Evolutionary conservation across 92 coral and sea anemone genomes (phyloP), one percentile per base, ranked within the genome.

Genomic region (Galaxea fascicularis): DNA sequence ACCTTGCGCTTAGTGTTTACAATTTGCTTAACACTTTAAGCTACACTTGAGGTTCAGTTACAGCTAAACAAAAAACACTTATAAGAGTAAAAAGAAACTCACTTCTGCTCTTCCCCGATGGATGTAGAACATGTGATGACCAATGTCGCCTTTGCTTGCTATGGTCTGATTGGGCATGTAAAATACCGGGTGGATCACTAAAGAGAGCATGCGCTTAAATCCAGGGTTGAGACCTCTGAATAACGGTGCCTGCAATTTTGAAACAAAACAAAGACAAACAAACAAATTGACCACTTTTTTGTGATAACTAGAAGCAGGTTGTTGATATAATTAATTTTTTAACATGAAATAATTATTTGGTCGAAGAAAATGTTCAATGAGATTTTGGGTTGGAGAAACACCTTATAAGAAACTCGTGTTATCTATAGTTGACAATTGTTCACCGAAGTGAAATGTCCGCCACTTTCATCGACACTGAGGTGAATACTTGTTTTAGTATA

Each of bases 51-150:
- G 11, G 8, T 22, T 7, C 65, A n/a, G 12, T n/a, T 60, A 4
- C 6, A 14, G 13, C 62, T 4, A 12, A 30, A 17, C 29, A 29
- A 1, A 15, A 16, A 22, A 39, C 21, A 4, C 64, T 25, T 17
- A n/a, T 10, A 6, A 39, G 9, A 2, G 14, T 12, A 8, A 13
- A 76, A 39, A 51, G 16, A 8, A 66, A 30, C 87, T 10, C 75
- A 94, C 98, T 82, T 94, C 98, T 65, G 88, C 98, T 47, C 85
- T 88, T n/a, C 98, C 98, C 18, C 89, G 83, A 82, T 94, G 98
- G 41, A 94, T 87, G 87, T 92, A 94, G 66, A 86, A 94, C 98
- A 94, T 94, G 76, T 92, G 93, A 63, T 89, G 95, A 0, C 95
- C 98, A 51, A 92, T 91, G 57, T 92, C 98, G 35, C 98, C 98